A percentile compares a stretch with the other conserved stretches of the same genome.
Evolutionary conservation across 2,113 vertebrate species (phyloP).

Genomic region (Chaetops frenatus): DNA sequence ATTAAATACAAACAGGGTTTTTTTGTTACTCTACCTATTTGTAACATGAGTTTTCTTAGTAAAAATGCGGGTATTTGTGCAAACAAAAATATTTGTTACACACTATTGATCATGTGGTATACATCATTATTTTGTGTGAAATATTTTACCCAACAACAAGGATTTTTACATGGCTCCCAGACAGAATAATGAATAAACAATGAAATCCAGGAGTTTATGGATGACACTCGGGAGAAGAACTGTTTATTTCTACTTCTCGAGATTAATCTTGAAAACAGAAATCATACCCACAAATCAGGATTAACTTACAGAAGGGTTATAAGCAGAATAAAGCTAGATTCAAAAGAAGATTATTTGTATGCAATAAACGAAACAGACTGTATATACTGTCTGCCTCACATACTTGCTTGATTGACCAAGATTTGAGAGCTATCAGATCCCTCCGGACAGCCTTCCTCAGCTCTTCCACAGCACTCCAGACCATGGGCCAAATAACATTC

Average conservation of each 20-base stretch:
- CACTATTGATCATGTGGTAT: background rate
- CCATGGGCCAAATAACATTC: background rate
- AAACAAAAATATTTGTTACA: background rate
- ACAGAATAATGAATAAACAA: background rate
- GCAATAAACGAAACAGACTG: background rate
- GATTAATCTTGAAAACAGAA: background rate
- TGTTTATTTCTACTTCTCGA: background rate
- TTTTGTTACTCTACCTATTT: background rate
- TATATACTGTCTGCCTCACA: background rate
- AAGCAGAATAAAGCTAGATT: background rate
- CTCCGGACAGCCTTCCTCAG: background rate
- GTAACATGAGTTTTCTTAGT: background rate
- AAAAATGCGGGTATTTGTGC: background rate
- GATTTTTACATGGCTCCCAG: background rate
- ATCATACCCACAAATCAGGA: background rate
- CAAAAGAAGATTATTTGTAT: background rate
- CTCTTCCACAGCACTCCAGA: background rate
- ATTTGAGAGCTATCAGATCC: background rate
- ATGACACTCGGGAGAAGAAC: background rate
- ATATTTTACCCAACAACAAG: background rate
- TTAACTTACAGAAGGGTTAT: background rate
- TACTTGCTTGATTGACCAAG: background rate
- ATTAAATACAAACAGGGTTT: background rate
- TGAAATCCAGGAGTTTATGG: background rate
- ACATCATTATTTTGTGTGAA: background rate